Base-by-base conservation (phyloP, 2,888 invertebrate species). In the Drosophila pseudotakahashii region DNA sequence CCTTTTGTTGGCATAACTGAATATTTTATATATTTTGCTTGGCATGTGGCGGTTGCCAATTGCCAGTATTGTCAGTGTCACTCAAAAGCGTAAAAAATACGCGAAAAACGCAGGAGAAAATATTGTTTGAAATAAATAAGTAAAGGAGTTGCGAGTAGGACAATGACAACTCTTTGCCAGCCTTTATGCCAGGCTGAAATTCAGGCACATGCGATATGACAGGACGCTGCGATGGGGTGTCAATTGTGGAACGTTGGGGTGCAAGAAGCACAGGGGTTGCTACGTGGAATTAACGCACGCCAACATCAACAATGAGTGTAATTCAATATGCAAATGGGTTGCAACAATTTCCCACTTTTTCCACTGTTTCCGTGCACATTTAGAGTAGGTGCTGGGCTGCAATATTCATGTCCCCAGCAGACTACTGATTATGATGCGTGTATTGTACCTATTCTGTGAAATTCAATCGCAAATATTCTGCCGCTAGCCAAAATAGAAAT, bases 281-380 rank as follows among this genome's bases (percentile, higher is more conserved):
- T 26, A 62, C 52, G 45, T 39, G 74, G 66, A 70, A 66, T 72
- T 70, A 80, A 83, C 73, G 45, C 68, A 73, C 58, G 78, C 73
- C 57, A 79, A 63, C 77, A 81, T 75, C 77, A 81, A 89, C 89
- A 84, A 89, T 87, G 77, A 77, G 74, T 75, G 84, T 87, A 89
- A 89, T 89, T 89, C 88, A 81, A 87, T 87, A 84, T 84, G 89
- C 77, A 84, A 84, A 84, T 84, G 77, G 79, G 55, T 64, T 71
- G 72, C 74, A 77, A 79, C 73, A 77, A 77, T 81, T 87, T 84
- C 78, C 77, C 76, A 84, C 79, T 76, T 75, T 75, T 78, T 68
- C 76, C 67, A 63, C 64, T 54, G 55, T 67, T 78, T 78, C 55
- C 67, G 58, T 61, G 59, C 54, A 69, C 55, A 62, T 64, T 62